These are phyloP conservation scores for Parazoanthus darwini DNA, from an alignment of 92 coral and sea anemone species.

Conservation along the genomic window DNA sequence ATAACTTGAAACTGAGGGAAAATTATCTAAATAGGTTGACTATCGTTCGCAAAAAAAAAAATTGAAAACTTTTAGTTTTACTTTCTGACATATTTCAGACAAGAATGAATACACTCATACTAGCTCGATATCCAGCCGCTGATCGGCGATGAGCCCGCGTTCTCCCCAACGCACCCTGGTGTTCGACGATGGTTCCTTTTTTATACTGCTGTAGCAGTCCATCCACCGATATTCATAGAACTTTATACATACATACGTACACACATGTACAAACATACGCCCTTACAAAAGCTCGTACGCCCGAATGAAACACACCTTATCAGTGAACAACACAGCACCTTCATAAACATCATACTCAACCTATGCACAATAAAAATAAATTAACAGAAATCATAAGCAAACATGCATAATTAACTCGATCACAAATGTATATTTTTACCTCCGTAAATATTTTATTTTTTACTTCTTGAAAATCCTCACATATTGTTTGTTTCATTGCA, in stretches of 20 bases:
- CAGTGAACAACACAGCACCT: conserved; percentile 23
- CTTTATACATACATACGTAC: not conserved
- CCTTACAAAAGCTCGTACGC: not conserved
- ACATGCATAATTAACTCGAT: not conserved
- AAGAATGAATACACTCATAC: too few species aligned
- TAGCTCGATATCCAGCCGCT: too few species aligned
- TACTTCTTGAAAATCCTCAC: not conserved
- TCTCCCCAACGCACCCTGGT: too few species aligned
- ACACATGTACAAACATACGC: not conserved
- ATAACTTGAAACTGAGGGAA: too few species aligned
- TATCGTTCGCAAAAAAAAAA: too few species aligned
- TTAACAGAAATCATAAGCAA: not conserved
- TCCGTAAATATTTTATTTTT: not conserved
- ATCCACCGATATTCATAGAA: too few species aligned
- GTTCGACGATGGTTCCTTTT: not conserved
- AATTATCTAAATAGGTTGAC: too few species aligned
- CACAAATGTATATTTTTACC: too few species aligned
- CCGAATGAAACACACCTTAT: conserved; percentile 14
- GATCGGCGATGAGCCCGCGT: too few species aligned
- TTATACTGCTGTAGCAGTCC: not conserved
- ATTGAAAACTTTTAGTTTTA: too few species aligned
- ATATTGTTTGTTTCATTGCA: too few species aligned
- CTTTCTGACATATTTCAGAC: too few species aligned
- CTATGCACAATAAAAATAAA: conserved; percentile 24
- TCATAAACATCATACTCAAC: conserved; percentile 35